Percentiles rank a stretch among this genome's conserved stretches.
These are phyloP conservation scores for Limanda limanda DNA, from an alignment of 2,113 vertebrate genomes.

Conservation along the genomic window DNA sequence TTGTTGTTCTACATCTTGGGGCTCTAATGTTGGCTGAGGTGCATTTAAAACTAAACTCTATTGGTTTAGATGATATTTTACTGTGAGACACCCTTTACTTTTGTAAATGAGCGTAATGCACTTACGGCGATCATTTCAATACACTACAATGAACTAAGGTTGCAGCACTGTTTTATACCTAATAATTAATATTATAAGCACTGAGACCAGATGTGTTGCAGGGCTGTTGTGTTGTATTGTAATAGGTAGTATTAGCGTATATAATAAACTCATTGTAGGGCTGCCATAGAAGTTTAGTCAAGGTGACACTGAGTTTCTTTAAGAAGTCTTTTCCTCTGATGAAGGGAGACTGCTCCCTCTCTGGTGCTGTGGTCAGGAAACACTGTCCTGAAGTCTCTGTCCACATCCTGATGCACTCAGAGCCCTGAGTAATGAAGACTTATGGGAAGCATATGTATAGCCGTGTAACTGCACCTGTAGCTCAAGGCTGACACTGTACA, in stretches of 20 bases:
- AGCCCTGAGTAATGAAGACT: constrained; percentile 30
- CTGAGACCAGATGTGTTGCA: no score
- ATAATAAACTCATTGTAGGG: not conserved
- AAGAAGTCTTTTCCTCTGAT: not conserved
- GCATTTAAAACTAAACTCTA: no score
- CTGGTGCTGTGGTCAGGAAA: not conserved
- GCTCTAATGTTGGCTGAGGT: no score
- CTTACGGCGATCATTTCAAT: no score
- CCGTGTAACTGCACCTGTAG: constrained; percentile 16
- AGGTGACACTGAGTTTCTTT: not conserved
- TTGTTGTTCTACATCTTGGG: no score
- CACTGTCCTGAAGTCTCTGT: constrained; percentile 2
- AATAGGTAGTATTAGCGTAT: not conserved
- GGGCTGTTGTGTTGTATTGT: not conserved
- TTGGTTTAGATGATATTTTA: no score
- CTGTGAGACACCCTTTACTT: no score
- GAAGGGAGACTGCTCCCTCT: constrained; percentile 2
- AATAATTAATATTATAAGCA: no score
- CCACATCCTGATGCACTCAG: constrained; percentile 11
- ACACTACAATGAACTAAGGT: no score
- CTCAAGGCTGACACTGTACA: constrained; percentile 3
- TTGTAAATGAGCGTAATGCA: no score
- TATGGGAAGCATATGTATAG: constrained; percentile 26
- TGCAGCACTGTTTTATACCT: no score
- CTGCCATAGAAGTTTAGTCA: not conserved